Evolutionary conservation across 2,797 vertebrate species (phyloP).

Genomic region (Gymnothorax reevesii): DNA sequence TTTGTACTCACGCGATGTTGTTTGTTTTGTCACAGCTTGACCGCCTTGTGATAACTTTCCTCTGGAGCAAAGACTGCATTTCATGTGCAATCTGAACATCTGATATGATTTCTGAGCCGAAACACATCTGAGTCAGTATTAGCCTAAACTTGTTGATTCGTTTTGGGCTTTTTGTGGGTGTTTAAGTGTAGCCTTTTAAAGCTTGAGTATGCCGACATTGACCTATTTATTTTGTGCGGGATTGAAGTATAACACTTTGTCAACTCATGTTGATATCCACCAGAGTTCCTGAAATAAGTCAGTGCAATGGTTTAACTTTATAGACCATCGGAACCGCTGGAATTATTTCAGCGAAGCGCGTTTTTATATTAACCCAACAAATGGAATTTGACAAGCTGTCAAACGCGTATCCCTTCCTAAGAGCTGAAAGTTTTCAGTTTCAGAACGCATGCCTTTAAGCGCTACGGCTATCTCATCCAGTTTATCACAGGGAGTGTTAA

Average conservation of each 20-base stretch:
- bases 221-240: too few species aligned
- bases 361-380: constrained; percentile 27
- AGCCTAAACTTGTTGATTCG: background rate
- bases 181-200: background rate
- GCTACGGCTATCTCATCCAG: constrained; percentile 40
- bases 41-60: constrained; percentile 3
- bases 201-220: background rate
- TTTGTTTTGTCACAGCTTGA: constrained; percentile 11
- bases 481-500: constrained; percentile 34
- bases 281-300: too few species aligned
- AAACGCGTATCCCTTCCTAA: constrained; percentile 35
- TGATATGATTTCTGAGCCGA: background rate
- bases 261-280: too few species aligned
- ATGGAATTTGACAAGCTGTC: constrained; percentile 44
- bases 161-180: background rate
- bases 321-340: too few species aligned
- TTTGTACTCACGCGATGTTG: constrained; percentile 54
- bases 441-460: constrained; percentile 47
- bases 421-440: constrained; percentile 30
- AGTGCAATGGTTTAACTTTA: too few species aligned
- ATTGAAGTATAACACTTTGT: too few species aligned
- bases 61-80: background rate
- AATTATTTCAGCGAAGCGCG: background rate
- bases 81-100: background rate
- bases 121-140: background rate